Evolutionary conservation across 1,140 invertebrate genomes (phyloP), one percentile per base, ranked within the genome.

Genomic region (Zophobas atratus): DNA sequence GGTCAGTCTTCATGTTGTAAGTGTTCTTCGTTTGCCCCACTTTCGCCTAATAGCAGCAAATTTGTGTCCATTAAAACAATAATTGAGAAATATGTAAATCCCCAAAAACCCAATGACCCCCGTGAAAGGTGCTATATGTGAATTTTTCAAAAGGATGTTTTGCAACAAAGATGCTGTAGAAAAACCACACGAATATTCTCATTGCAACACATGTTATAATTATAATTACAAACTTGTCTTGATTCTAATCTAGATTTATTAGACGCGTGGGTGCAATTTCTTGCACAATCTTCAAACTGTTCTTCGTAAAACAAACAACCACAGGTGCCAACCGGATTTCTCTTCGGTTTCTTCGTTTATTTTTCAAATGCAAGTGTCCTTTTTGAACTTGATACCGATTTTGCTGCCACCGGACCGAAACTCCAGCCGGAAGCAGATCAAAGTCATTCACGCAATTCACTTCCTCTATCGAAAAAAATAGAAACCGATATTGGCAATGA

Each of bases 41-140:
- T 20, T 20, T 20, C 20, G 20, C 20, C 20, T 20, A 20, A 20
- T 20, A 20, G 20, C 20, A 20, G 56, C 36, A 46, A 8, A 4
- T 46, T 3, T 46, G 3, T 46, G 43, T 46, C 43, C 43, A 46
- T 46, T 20, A 8, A 8, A 46, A 36, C 56, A 60, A 67, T 67
- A n/a, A 43, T 46, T 8, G 60, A 67, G 57, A 63, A 39, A 63
- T 51, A 20, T 51, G 49, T 51, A 20, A 51, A 51, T 51, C 49
- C 49, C n/a, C 2, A 20, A 51, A 51, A 51, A 51, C n/a, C 49
- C 49, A 20, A 3, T 46, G 43, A 46, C 6, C 43, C 43, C 6
- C 6, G 43, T 46, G 43, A 46, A 46, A 4, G 43, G 43, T 20
- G n/a, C 2, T 20, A 51, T 20, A 51, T 51, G 49, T 51, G 49